Base-by-base conservation (phyloP, 2,888 invertebrate species). In the Zygaena filipendulae region DNA sequence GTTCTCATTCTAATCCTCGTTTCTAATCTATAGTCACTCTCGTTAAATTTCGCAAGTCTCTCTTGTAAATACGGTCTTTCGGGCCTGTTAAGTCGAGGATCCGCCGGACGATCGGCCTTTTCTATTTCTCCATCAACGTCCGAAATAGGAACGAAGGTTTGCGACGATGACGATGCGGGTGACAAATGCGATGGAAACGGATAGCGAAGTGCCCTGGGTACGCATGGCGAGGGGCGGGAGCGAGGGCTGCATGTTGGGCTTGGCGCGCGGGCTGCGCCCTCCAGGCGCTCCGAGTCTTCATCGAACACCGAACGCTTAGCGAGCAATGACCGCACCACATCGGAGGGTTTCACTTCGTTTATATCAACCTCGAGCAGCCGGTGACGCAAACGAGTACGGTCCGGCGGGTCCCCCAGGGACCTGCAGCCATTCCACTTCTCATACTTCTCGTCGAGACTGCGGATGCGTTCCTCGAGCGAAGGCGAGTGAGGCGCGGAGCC, bases 261-360 rank as follows among this genome's bases (percentile, higher is more conserved):
- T 86, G 74, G 93, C 87, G 72, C 92, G 87, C 66, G 95, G 87
- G 57, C 88, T 84, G 91, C 88, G 50, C 92, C 92, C 63, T 95
- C 95, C 33, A 97, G 81, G 18, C 97, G 83, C 67, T 96, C 95
- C 21, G 91, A 87, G 62, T 97, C 97, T 63, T 97, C 97, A 60
- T 97, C 97, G 67, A 97, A 97, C 29, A 97, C 93, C 27, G 95
- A 95, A 39, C 91, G 88, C 63, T 94, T 93, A 3, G 95, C 93
- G 50, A 97, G 82, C 47, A 97, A 85, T 12, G 94, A 92, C 52
- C 93, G 92, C 20, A 95, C 92, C 49, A 97, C 95, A 49, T 95
- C 95, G 12, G 96, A 96, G 0, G 95, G 96, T 59, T 95, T 92
- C 33, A 91, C 84, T 52, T 90, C 88, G 50, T 87, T 86, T 35